phyloP scores from a whole-genome alignment of 2,888 invertebrate species.

The Plebejus anna region DNA sequence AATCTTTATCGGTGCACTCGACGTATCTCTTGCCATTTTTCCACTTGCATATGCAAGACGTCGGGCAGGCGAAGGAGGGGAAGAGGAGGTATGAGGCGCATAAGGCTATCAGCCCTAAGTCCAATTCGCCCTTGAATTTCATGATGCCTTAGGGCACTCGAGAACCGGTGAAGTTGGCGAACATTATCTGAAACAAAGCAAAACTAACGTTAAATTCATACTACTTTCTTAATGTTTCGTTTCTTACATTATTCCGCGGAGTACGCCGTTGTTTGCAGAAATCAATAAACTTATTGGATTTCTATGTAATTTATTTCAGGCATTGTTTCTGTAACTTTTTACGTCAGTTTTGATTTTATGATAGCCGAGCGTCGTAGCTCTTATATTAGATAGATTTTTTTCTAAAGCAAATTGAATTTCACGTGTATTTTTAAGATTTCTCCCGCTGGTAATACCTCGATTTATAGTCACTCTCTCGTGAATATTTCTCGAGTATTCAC shows the following conservation, averaged over 20 bases:
- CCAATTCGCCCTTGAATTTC: conserved; percentile 60
- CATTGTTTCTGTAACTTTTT: conserved; percentile 30
- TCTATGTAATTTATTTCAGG: conserved; percentile 33
- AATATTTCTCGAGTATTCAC: conserved; percentile 28
- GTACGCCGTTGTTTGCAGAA: conserved; percentile 38
- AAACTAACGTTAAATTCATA: conserved; percentile 40
- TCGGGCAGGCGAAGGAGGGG: conserved; percentile 83
- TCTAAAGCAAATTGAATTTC: conserved; percentile 7
- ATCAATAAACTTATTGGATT: conserved; percentile 41
- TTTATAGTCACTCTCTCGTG: conserved; percentile 20
- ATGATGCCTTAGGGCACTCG: conserved; percentile 68
- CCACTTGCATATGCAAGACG: conserved; percentile 93
- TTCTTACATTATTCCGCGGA: conserved; percentile 36
- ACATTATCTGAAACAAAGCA: conserved; percentile 73
- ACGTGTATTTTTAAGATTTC: not conserved
- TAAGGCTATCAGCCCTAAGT: conserved; percentile 69
- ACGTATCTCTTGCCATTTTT: conserved; percentile 95
- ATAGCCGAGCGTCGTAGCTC: not conserved
- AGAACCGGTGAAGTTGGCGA: conserved; percentile 46
- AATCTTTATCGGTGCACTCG: conserved; percentile 89
- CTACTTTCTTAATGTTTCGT: conserved; percentile 35
- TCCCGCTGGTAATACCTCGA: conserved; percentile 17
- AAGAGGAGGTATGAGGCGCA: conserved; percentile 70
- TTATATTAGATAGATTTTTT: not conserved
- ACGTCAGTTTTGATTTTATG: conserved; percentile 27